Evolutionary conservation across 2,888 invertebrate genomes (phyloP), one percentile per base, ranked within the genome.

Genomic region (Sussaba pulchella): DNA sequence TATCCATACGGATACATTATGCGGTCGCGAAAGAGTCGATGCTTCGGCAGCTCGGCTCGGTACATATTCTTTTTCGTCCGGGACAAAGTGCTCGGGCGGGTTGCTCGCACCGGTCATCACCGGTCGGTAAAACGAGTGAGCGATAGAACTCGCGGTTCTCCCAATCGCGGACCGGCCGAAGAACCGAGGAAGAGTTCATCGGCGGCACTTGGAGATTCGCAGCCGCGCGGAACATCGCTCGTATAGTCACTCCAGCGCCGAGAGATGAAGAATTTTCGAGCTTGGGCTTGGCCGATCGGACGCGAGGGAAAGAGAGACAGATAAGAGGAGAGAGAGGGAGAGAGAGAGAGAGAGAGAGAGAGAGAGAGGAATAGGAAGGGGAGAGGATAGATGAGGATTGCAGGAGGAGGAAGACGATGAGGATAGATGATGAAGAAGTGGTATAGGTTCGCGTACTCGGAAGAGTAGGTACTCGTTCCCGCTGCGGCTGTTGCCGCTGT

Each of bases 371-470:
- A n/a, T n/a, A n/a, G 41, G 24, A 41, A 31, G 41, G 26, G 14
- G 54, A 70, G 36, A 52, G 21, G 17, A 26, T 43, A 9, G 10
- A 9, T 5, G n/a, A n/a, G 21, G 52, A 14, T n/a, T n/a, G 5
- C 26, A 41, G 24, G 43, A 64, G 24, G 66, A 43, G 31, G 26
- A 59, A 26, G 54, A 41, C 59, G 59, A 69, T 47, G 47, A 47
- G 74, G 64, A 79, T 73, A 57, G 63, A 75, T 43, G 71, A 54
- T 50, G 75, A 50, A 64, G 74, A 79, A 47, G 75, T 31, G 75
- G 78, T 69, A 6, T 2, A 64, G 78, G 63, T 61, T 70, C 63
- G 50, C 52, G 24, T 69, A 47, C 59, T 57, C 36, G 36, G 24
- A 52, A 50, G 63, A 31, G 26, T 10, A 26, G 63, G 63, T 70